A percentile compares a stretch with the other conserved stretches of the same genome.
Conservation (phyloP, 2,113 vertebrate genomes). For the Channa maculata region DNA sequence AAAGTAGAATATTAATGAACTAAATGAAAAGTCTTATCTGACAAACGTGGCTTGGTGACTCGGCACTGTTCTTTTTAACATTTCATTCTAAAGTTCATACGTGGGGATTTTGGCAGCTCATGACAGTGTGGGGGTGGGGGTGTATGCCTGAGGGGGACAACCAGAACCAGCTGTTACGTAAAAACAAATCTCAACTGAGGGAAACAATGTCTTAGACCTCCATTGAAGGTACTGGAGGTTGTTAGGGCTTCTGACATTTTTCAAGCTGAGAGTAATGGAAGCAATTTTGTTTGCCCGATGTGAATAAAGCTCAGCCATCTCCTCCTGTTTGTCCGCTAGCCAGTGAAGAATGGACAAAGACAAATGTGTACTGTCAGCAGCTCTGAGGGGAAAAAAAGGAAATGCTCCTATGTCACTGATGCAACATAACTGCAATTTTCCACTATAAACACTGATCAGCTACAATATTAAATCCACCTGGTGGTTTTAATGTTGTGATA, state of each 20-base stretch:
- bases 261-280: conserved; percentile 60
- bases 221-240: conserved; percentile 58
- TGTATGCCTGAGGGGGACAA: conserved; percentile 40
- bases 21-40: conserved; percentile 40
- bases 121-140: conserved; percentile 35
- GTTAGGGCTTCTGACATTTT: conserved; percentile 57
- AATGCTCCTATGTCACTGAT: conserved; percentile 16
- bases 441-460: too few species aligned
- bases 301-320: conserved; percentile 36
- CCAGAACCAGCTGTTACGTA: conserved; percentile 78
- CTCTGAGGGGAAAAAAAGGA: neutral
- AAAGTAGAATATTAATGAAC: conserved; percentile 4
- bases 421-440: conserved; percentile 8
- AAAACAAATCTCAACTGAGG: conserved; percentile 64
- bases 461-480: too few species aligned
- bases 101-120: conserved; percentile 64
- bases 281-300: conserved; percentile 42
- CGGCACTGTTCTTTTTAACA: conserved; percentile 47
- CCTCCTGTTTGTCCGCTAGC: conserved; percentile 44
- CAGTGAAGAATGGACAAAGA: conserved; percentile 33
- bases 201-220: conserved; percentile 65
- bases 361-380: conserved; percentile 22
- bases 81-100: conserved; percentile 70
- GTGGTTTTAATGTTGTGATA: too few species aligned
- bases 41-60: conserved; percentile 27